These are phyloP conservation scores for Biston betularia DNA, from an alignment of 2,888 invertebrate species.

Conservation along the genomic window DNA sequence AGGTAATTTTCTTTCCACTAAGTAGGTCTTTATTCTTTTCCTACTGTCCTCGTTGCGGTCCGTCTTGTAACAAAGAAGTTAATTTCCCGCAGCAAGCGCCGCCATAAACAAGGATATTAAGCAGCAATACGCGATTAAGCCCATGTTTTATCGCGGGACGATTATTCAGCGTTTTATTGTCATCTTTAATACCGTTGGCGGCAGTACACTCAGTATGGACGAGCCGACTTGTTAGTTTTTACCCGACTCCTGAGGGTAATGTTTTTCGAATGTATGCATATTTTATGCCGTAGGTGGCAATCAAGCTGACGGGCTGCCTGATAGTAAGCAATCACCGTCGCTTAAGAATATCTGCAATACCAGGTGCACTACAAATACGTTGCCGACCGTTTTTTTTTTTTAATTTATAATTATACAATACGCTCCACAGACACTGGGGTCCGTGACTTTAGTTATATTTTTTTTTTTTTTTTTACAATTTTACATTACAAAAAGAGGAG, in stretches of 20 bases:
- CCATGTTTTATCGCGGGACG: slow-evolving; percentile 36
- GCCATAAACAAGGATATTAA: slow-evolving; percentile 31
- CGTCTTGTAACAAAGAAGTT: slow-evolving; percentile 29
- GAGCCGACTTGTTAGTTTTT: neutral
- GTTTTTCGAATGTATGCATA: neutral
- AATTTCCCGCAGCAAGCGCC: slow-evolving; percentile 27
- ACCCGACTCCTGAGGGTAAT: neutral
- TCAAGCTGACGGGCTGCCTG: too few species aligned
- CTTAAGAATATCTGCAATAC: too few species aligned
- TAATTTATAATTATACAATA: too few species aligned
- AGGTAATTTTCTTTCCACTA: slow-evolving; percentile 1
- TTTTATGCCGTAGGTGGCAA: too few species aligned
- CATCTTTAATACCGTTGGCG: slow-evolving; percentile 32
- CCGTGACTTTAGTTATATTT: too few species aligned
- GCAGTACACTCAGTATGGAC: slow-evolving; percentile 16
- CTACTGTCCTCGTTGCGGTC: neutral
- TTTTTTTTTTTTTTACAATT: too few species aligned
- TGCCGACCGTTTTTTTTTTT: too few species aligned
- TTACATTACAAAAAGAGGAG: too few species aligned
- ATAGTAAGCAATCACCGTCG: too few species aligned
- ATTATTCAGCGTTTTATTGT: slow-evolving; percentile 42
- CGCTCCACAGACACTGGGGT: too few species aligned
- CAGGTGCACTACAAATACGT: too few species aligned
- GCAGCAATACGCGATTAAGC: slow-evolving; percentile 33
- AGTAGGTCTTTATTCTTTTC: neutral